Conservation (phyloP, 1,140 invertebrate species). For the Manduca sexta region DNA sequence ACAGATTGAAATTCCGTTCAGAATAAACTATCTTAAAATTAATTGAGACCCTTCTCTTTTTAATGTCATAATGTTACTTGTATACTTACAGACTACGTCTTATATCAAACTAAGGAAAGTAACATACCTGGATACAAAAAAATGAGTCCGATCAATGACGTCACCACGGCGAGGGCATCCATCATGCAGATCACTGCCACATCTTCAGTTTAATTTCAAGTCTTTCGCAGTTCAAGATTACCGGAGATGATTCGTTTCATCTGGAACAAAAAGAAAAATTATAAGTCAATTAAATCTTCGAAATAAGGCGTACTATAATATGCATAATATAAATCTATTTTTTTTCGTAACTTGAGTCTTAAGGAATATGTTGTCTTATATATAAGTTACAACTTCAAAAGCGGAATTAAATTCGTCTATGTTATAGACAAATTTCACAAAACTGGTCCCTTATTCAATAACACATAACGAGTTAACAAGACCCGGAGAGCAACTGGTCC, state of each 20-base stretch:
- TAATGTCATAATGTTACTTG: too few relatives aligned
- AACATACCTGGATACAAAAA: constrained; percentile 46
- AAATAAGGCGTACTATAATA: too few relatives aligned
- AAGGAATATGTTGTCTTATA: too few relatives aligned
- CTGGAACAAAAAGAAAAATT: constrained; percentile 10
- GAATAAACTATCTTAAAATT: too few relatives aligned
- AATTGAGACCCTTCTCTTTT: too few relatives aligned
- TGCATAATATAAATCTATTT: too few relatives aligned
- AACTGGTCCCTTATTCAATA: constrained; percentile 37
- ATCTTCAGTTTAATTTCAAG: constrained; percentile 27
- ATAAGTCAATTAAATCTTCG: neutral
- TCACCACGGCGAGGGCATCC: constrained; percentile 43
- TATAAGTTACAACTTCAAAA: too few relatives aligned
- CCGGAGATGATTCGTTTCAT: neutral
- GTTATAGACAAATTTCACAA: constrained; percentile 22
- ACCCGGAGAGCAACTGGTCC: constrained; percentile 11
- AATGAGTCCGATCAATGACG: constrained; percentile 50
- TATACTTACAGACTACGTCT: too few relatives aligned
- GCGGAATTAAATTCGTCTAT: too few relatives aligned
- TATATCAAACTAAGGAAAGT: too few relatives aligned
- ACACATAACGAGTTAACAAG: constrained; percentile 24
- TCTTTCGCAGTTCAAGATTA: constrained; percentile 5
- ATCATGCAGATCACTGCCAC: constrained; percentile 42
- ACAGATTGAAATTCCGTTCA: too few relatives aligned
- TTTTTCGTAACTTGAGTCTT: too few relatives aligned